Evolutionary conservation across 1,140 invertebrate genomes (phyloP), one percentile per base, ranked within the genome.

Genomic region (Protaetia brevitarsis): DNA sequence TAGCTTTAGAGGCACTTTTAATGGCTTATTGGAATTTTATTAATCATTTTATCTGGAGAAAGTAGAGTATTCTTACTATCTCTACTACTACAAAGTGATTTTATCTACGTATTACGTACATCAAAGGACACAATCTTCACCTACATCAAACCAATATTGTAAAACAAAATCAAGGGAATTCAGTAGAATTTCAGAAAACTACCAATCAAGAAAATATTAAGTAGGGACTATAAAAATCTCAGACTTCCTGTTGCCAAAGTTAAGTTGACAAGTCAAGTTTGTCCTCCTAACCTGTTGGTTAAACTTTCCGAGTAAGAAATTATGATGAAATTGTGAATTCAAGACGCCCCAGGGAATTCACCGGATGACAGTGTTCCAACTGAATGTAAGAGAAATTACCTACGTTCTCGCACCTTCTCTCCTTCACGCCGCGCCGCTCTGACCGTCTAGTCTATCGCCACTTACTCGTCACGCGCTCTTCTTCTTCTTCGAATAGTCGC

Each of bases 261-360:
- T 21, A 19, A 51, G n/a, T n/a, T n/a, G n/a, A n/a, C n/a, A n/a
- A 21, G 16, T 5, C 19, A 6, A 23, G 19, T 51, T 19, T 23
- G 7, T 19, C 41, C 41, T 23, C 6, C 11, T 59, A n/a, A 59
- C 57, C 26, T 59, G 57, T 59, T 59, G 26, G 57, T n/a, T 28
- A 59, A 31, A 59, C 26, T 31, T 59, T 59, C n/a, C 27, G 26
- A 19, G 13, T 28, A 29, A 28, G 57, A 59, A 59, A 59, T 59
- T 59, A 59, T 59, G 57, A 59, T 31, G 57, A 31, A 59, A 59
- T 59, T 27, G 57, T 59, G 16, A 59, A 31, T 59, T 28, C 30
- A 59, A 59, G 2, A 11, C 27, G 26, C 57, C n/a, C 57, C 11
- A 27, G 57, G 26, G 57, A 59, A 31, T 59, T 59, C 11, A n/a